Base-by-base conservation (phyloP, 30 jellyfish, hydroid and myxozoan species). In the Calvadosia cruxmelitensis region DNA sequence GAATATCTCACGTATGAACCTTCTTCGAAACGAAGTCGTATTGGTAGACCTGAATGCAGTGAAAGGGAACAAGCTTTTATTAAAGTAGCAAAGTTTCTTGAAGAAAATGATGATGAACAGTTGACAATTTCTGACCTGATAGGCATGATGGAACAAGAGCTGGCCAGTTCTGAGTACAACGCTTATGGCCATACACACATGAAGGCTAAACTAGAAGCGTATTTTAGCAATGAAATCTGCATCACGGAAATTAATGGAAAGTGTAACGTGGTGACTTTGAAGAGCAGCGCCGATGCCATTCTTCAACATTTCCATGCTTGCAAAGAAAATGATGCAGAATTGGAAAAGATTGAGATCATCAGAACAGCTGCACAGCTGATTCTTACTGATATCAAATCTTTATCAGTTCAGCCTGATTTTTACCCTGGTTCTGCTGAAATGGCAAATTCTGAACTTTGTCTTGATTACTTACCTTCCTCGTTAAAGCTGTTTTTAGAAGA, bases 121-220 rank as follows among this genome's bases (percentile, higher is more conserved):
- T 30, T 66, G 34, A 30, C 67, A 13, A 30, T 66, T 33, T 30
- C 27, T 32, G 67, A 30, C 34, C 63, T 66, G 63, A 66, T 66
- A n/a, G 75, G 34, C 10, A 25, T 66, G 25, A 66, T 66, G 75
- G 75, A 34, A 24, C 34, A 66, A 30, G 31, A 31, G 31, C 36
- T 66, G 61, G 34, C 33, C 1, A 63, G 34, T 30, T 30, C 75
- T 3, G 27, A 66, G 34, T 30, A 33, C 63, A 34, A 49, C 31
- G 75, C 75, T 25, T 66, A 66, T 66, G 63, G 75, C 31, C 75
- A 66, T 25, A 31, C 75, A 66, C 63, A 66, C 30, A 66, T 66
- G 63, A 15, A 66, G 28, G 75, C 67, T 5, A 66, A 66, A 25
- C 68, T 66, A 30, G 34, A 66, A 66, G 61, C 31, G 25, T 63